Percentiles rank a stretch among this genome's conserved stretches.
Conservation (phyloP, 2,888 invertebrate species). For the Philhelius pedissequus region DNA sequence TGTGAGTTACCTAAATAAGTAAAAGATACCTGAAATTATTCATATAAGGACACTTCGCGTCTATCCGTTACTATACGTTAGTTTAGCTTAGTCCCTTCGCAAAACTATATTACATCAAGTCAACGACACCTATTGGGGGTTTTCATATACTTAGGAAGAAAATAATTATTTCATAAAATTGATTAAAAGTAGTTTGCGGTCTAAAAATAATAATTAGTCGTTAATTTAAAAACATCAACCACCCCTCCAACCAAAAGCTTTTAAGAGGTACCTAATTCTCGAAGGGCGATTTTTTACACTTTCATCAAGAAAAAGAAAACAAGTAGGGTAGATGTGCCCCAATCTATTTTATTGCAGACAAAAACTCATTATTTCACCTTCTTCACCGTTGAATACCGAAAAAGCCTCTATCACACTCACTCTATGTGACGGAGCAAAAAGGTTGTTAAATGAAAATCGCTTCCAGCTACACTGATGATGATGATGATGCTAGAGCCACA, state of each 20-base stretch:
- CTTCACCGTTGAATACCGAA: slow-evolving; percentile 62
- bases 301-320: background rate
- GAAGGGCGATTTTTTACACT: background rate
- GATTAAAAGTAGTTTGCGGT: background rate
- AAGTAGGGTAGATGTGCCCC: background rate
- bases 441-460: slow-evolving; percentile 36
- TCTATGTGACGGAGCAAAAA: background rate
- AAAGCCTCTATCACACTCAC: slow-evolving; percentile 10
- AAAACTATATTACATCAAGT: too few relatives aligned
- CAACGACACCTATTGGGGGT: too few relatives aligned
- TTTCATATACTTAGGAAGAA: background rate
- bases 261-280: background rate
- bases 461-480: slow-evolving; percentile 29
- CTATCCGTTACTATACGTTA: too few relatives aligned
- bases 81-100: too few relatives aligned
- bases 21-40: too few relatives aligned
- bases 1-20: too few relatives aligned
- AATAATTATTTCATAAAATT: background rate
- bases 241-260: background rate
- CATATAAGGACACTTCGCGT: too few relatives aligned
- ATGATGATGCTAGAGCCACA: background rate
- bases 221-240: background rate
- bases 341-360: slow-evolving; percentile 67
- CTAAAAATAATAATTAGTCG: background rate
- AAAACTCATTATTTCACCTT: slow-evolving; percentile 73